Conservation (phyloP, 2,888 invertebrate genomes). For the Mactromeris polynyma region DNA sequence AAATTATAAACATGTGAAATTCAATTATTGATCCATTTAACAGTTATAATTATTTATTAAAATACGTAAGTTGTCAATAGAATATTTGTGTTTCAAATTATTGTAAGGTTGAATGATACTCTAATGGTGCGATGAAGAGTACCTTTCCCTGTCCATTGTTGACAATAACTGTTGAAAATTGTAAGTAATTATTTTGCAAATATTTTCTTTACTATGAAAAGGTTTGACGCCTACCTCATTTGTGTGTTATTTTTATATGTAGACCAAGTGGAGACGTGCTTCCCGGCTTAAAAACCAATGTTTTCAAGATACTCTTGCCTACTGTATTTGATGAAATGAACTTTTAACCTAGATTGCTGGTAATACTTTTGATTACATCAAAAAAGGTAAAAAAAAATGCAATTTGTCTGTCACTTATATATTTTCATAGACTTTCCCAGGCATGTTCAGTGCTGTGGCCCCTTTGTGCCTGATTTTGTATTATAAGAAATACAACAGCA, state of each 20-base stretch:
- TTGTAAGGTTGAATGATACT: neutral
- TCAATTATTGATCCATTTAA: conserved; percentile 6
- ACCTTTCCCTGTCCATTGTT: neutral
- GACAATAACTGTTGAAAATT: conserved; percentile 24
- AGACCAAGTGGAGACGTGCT: conserved; percentile 23
- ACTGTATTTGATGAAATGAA: too few relatives aligned
- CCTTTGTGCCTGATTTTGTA: too few relatives aligned
- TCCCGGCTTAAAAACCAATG: neutral
- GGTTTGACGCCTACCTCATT: neutral
- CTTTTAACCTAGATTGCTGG: too few relatives aligned
- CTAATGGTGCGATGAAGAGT: neutral
- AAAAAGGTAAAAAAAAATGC: too few relatives aligned
- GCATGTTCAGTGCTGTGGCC: too few relatives aligned
- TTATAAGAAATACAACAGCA: too few relatives aligned
- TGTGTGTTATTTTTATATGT: conserved; percentile 26
- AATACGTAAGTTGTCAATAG: neutral
- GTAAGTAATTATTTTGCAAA: conserved; percentile 24
- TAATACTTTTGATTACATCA: too few relatives aligned
- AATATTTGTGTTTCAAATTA: neutral
- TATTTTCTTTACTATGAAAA: conserved; percentile 25
- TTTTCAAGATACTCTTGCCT: neutral
- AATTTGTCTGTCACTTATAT: too few relatives aligned
- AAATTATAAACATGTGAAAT: neutral
- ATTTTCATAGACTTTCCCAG: too few relatives aligned
- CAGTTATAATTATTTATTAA: neutral